Evolutionary conservation across 2,888 invertebrate genomes (phyloP), one percentile per base, ranked within the genome.

Genomic region (Stenurella melanura): DNA sequence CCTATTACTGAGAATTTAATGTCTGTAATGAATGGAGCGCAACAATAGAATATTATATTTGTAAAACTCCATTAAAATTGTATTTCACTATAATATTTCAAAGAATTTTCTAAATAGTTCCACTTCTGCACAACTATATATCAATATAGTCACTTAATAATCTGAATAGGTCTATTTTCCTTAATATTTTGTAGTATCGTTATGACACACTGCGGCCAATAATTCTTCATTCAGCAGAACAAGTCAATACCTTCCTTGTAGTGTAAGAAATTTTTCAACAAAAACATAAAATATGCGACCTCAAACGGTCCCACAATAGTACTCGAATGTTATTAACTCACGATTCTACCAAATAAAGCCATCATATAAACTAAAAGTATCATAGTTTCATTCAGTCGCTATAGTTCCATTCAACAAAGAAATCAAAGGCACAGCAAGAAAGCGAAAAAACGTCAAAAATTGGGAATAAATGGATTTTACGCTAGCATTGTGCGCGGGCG

Each of bases 371-470:
- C 83, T 83, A 84, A 82, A 86, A 87, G 86, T 87, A 85, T 86
- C 77, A 85, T 81, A 80, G 81, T 78, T 80, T 83, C 85, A 83
- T 87, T 85, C 85, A 86, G 79, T 77, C 77, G 78, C 77, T 77
- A 73, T 77, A 64, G 76, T 76, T 76, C 81, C 85, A 86, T 86
- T 86, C 82, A 85, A 58, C 80, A 77, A 74, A 64, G 68, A 70
- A 82, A 81, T 86, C 83, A 88, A 88, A 85, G 83, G 86, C 86
- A 76, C 87, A 86, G 87, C 85, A 78, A 86, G 87, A 84, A 84
- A 80, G 83, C 80, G 83, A 85, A 85, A 85, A 87, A 86, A 82
- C 84, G 87, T 87, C 87, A 87, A 87, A 87, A 87, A 86, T 85
- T 75, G 80, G 72, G 50, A 72, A 72, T 63, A 72, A 87, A 88